Evolutionary conservation across 37 sponge, comb jelly and placozoan species (phyloP).

Genomic region (Amphimedon queenslandica): DNA sequence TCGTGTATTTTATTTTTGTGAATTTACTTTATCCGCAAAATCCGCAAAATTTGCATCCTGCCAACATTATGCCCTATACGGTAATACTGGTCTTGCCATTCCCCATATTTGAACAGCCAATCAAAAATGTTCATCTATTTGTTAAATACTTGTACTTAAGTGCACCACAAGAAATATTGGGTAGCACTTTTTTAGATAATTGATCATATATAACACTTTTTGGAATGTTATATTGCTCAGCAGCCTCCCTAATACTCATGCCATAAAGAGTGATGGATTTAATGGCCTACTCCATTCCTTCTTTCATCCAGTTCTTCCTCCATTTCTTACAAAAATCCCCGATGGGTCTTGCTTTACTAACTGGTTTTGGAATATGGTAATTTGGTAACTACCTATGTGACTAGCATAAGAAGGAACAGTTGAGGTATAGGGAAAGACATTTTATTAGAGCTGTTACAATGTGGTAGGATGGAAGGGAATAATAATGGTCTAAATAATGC

Average conservation of each 20-base stretch:
- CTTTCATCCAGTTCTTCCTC: neutral
- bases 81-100: too few species aligned
- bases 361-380: neutral
- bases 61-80: too few species aligned
- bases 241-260: slow-evolving; percentile 1
- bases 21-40: too few species aligned
- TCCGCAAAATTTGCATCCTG: too few species aligned
- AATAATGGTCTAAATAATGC: too few species aligned
- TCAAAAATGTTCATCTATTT: slow-evolving; percentile 4
- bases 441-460: neutral
- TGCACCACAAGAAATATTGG: slow-evolving; percentile 9
- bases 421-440: neutral
- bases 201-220: slow-evolving; percentile 9
- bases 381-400: neutral
- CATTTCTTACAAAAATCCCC: too few species aligned
- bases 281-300: neutral
- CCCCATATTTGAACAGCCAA: slow-evolving; percentile 11
- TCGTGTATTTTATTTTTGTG: too few species aligned
- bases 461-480: too few species aligned
- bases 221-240: too few species aligned
- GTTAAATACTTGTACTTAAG: neutral
- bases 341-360: neutral
- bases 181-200: neutral
- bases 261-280: neutral
- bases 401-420: neutral